phyloP scores from a whole-genome alignment of 2,888 invertebrate genomes.

The Erebia aethiops region DNA sequence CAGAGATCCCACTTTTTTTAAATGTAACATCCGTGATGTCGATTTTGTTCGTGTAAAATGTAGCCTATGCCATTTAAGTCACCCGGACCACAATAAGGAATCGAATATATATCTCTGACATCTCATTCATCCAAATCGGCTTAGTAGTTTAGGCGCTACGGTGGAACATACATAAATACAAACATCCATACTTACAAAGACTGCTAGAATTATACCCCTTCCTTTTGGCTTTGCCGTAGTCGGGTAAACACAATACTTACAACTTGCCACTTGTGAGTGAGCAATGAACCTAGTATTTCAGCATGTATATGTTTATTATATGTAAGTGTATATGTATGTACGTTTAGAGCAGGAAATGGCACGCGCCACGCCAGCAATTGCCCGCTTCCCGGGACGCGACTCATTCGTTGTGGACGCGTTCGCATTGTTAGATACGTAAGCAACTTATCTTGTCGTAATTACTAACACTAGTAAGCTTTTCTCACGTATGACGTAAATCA shows the following conservation, averaged over 20 bases:
- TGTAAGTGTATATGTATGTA: background rate
- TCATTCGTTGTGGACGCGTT: constrained; percentile 37
- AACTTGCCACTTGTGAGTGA: background rate
- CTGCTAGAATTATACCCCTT: background rate
- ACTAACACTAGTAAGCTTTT: no score
- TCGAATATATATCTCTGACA: no score
- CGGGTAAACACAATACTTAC: background rate
- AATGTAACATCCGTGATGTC: no score
- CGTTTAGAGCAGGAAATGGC: constrained; percentile 45
- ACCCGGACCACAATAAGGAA: no score
- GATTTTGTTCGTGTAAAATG: no score
- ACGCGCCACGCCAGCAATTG: constrained; percentile 55
- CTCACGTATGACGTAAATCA: no score
- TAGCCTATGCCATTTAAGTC: no score
- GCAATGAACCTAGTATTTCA: background rate
- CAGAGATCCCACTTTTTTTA: no score
- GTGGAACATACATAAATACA: background rate
- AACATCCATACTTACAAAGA: no score
- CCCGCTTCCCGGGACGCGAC: constrained; percentile 51
- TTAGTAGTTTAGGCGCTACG: no score
- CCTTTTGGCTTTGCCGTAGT: background rate
- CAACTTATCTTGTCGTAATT: no score
- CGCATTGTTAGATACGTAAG: constrained; percentile 38
- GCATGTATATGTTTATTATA: background rate
- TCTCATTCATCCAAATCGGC: no score